Evolutionary conservation across 2,797 vertebrate genomes (phyloP), one percentile per base, ranked within the genome.

Genomic region (Lepus oiostolus): DNA sequence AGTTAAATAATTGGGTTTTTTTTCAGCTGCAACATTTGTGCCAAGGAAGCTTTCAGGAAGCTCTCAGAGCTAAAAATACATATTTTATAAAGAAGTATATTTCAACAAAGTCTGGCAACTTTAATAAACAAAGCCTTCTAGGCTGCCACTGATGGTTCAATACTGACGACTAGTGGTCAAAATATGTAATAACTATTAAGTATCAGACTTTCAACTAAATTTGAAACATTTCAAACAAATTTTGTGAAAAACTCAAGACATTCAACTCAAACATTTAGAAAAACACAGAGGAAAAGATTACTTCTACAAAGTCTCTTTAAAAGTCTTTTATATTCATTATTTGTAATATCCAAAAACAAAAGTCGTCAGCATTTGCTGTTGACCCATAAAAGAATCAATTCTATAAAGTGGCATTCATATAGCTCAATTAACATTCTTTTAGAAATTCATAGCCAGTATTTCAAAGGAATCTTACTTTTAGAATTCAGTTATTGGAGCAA

Each of bases 111-210:
- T 76, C 63, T 71, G 47, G 30, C 84, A 62, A 58, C 80, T 91
- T 89, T 16, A 90, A 71, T 62, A 86, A 92, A 90, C 4, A 32
- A 81, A 22, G 10, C 21, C 67, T 72, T 32, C 35, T 32, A 35
- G 38, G 24, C 80, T 81, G 96, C 93, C 90, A 68, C 1, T 77
- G 35, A 96, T 0, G 9, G 97, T 97, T 97, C 95, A 97, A 98
- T 47, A 98, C 96, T 98, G 98, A 98, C 98, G 96, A 95, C 58
- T 32, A 98, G 98, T 98, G 98, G 98, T 70, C 94, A 96, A 70
- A 96, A 88, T 0, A 7, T 35, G 70, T 26, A 97, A 7, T 92
- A 92, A 95, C 77, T 52, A 54, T 21, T 54, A 83, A 82, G 42
- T 35, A 91, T n/a, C 71, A 54, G 17, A 77, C 22, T 85, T 96